These are phyloP conservation scores for Cacoxenus indagator DNA, from an alignment of 2,888 invertebrate genomes.

Conservation along the genomic window DNA sequence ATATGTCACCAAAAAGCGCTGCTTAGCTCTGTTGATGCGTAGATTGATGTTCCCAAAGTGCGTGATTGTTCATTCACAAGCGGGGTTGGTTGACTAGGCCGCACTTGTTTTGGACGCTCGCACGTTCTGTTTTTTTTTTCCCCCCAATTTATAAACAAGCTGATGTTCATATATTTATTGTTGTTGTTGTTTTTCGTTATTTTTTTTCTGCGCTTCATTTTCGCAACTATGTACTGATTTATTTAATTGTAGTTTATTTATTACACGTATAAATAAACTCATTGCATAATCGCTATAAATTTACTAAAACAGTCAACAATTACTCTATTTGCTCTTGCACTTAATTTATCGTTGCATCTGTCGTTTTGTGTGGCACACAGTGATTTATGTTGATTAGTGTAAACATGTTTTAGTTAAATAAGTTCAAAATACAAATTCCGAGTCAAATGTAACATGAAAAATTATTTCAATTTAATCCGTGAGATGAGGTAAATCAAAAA, in stretches of 20 bases:
- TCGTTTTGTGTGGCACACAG: neutral
- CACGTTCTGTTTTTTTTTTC: neutral
- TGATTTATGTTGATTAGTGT: neutral
- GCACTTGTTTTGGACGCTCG: neutral
- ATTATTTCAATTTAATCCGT: no score
- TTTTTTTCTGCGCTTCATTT: no score
- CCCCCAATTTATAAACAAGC: slow-evolving; percentile 1
- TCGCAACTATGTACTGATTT: neutral
- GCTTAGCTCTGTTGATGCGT: neutral
- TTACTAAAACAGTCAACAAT: slow-evolving; percentile 4
- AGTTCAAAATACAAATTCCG: neutral
- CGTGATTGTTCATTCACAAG: neutral
- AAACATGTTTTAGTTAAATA: neutral
- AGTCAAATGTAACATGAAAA: no score
- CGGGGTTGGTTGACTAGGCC: neutral
- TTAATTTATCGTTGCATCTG: neutral
- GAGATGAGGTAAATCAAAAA: no score
- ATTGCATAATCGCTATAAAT: neutral
- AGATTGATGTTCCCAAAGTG: neutral
- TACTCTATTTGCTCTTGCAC: neutral
- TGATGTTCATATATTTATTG: neutral
- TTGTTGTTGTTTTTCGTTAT: neutral
- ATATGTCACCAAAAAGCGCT: slow-evolving; percentile 54
- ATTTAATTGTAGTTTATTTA: slow-evolving; percentile 11
- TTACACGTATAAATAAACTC: neutral